These are phyloP conservation scores for Aphelocoma coerulescens DNA, from an alignment of 2,113 vertebrate genomes.

Conservation along the genomic window DNA sequence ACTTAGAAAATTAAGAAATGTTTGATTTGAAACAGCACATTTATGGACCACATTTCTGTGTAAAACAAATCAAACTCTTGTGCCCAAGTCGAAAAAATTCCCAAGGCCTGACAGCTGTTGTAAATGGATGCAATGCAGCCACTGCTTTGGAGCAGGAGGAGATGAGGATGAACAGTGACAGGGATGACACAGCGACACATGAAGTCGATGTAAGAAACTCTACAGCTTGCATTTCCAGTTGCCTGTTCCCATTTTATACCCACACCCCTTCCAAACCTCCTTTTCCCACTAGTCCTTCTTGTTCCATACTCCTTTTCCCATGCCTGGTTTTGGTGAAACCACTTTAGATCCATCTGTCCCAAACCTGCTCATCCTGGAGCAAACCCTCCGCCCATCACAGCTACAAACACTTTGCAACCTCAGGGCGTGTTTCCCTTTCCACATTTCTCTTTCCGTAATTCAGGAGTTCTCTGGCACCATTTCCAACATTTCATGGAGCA, in stretches of 20 bases:
- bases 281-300: not conserved
- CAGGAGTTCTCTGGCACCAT: not conserved
- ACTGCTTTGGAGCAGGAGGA: not conserved
- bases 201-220: not conserved
- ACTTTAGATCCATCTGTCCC: not conserved
- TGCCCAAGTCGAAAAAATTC: not conserved
- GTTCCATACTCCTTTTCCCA: not conserved
- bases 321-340: not conserved
- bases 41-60: not conserved
- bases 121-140: not conserved
- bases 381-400: accelerated
- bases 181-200: accelerated
- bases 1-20: not conserved
- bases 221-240: not conserved
- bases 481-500: constrained; percentile 5
- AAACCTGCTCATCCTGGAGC: not conserved
- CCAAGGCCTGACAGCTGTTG: not conserved
- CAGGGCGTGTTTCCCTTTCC: not conserved
- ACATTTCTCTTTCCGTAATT: not conserved
- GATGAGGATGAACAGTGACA: not conserved
- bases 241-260: not conserved
- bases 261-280: not conserved
- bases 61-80: not conserved
- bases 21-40: not conserved
- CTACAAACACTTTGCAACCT: not conserved